Evolutionary conservation across 2,888 invertebrate species (phyloP), one percentile per base, ranked within the genome.

Genomic region (Apamea epomidion): DNA sequence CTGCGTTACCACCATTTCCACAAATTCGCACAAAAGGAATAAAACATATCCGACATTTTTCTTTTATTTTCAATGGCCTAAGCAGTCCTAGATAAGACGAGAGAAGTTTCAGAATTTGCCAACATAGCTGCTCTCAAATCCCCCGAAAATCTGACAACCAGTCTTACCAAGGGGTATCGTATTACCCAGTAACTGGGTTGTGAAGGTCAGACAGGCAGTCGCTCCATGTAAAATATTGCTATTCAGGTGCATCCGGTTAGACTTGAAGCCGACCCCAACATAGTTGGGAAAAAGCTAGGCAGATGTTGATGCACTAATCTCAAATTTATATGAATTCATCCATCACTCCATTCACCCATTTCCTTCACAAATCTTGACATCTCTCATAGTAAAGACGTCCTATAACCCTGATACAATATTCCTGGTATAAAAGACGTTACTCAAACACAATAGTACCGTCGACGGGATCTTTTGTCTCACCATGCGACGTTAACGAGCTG

Each of bases 391-490:
- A 37, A 74, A 71, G 72, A 71, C 25, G n/a, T 69, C 21, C 68
- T 42, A 68, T 54, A 76, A 65, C 77, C 77, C 37, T 85, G 62
- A 80, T 88, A 82, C 76, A 87, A 74, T 85, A 85, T 80, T 82
- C 79, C 64, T 67, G 80, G 79, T 80, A 81, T 78, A 81, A 83
- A 81, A 84, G 77, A 81, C 72, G 72, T 81, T 74, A 71, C 65
- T 87, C 74, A 81, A 76, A 88, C 76, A 76, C 80, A 69, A 80
- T 64, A 76, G 67, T 64, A 65, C 54, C 62, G 75, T n/a, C 60
- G 76, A 67, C 75, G 32, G 76, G 37, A 80, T 80, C 89, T 88
- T 89, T 88, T 89, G 89, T 89, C 75, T 80, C 81, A 78, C 71
- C 70, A 69, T 74, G 76, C 84, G 76, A 79, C 80, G 80, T 85